Evolutionary conservation across 2,797 vertebrate genomes (phyloP), one percentile per base, ranked within the genome.

Genomic region (Poeciliopsis turneri): DNA sequence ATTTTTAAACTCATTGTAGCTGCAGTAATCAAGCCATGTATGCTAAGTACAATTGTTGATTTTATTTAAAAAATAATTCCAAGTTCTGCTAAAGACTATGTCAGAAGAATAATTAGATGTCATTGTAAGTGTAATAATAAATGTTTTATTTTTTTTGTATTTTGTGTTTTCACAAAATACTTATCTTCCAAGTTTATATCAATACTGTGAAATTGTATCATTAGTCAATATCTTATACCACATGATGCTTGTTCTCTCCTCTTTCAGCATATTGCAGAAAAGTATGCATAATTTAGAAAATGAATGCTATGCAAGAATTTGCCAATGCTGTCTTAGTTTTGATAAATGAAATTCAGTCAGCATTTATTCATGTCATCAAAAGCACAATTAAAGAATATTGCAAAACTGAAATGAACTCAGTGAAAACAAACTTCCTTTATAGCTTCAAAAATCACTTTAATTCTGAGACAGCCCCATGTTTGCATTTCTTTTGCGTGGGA

Each of bases 401-500:
- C 57, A 77, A 80, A 76, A 73, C 73, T 75, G 82, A 85, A 91
- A 91, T 87, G 88, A 82, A 85, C 87, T 92, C 91, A 90, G 93
- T 94, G 95, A 93, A 89, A 90, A 91, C 89, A 93, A 83, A 94
- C 94, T 94, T 92, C 85, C 79, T 88, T 64, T 74, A 87, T 82
- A 86, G 85, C 89, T 93, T 92, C 28, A 92, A 87, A 90, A 94
- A 93, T 90, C 86, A 83, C 78, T 86, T 89, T 90, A 84, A 90
- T 90, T 91, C 89, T 69, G 82, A 90, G 90, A 92, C 91, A 90
- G 91, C 77, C 92, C 83, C 88, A 72, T 75, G 87, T 89, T 93
- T 88, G 90, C 85, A 88, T 94, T 93, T 89, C 92, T 89, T 91
- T 89, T 94, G 94, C 94, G 94, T 95, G 94, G 95, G 94, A 94